Percentiles rank a stretch among this genome's conserved stretches.
These are phyloP conservation scores for Bagarius yarrelli DNA, from an alignment of 2,113 vertebrate genomes.

Conservation along the genomic window DNA sequence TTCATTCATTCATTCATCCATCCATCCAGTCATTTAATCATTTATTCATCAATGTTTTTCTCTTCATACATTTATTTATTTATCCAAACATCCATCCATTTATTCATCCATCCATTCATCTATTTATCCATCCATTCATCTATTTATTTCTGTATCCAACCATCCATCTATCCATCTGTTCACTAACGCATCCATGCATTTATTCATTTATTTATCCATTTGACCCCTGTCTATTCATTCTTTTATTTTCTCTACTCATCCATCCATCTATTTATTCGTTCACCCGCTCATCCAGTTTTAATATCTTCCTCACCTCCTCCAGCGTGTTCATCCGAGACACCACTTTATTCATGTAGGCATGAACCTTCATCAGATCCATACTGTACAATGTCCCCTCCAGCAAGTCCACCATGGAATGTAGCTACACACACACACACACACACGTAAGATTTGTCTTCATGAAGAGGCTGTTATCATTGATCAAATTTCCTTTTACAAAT, in stretches of 20 bases:
- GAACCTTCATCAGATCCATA: constrained; percentile 95
- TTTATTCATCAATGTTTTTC: background rate
- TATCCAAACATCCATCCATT: background rate
- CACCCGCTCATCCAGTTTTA: background rate
- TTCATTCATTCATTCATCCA: background rate
- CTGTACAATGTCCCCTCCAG: constrained; percentile 92
- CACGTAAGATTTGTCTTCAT: constrained; percentile 4
- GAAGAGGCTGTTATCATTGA: constrained; percentile 20
- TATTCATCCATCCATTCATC: background rate
- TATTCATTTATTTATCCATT: background rate
- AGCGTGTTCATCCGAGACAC: constrained; percentile 90
- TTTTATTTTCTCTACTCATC: background rate
- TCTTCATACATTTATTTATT: background rate
- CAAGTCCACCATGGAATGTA: constrained; percentile 94
- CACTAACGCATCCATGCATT: background rate
- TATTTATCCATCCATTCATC: background rate
- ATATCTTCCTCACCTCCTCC: constrained; percentile 80
- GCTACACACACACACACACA: constrained; percentile 65
- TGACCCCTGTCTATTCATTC: background rate
- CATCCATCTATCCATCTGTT: background rate
- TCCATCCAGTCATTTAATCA: background rate
- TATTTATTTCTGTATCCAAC: background rate
- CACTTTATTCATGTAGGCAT: constrained; percentile 90
- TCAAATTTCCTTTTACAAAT: constrained; percentile 21
- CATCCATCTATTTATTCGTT: background rate